Base-by-base conservation (phyloP, 2,888 invertebrate species). In the Lasioglossum lativentre region DNA sequence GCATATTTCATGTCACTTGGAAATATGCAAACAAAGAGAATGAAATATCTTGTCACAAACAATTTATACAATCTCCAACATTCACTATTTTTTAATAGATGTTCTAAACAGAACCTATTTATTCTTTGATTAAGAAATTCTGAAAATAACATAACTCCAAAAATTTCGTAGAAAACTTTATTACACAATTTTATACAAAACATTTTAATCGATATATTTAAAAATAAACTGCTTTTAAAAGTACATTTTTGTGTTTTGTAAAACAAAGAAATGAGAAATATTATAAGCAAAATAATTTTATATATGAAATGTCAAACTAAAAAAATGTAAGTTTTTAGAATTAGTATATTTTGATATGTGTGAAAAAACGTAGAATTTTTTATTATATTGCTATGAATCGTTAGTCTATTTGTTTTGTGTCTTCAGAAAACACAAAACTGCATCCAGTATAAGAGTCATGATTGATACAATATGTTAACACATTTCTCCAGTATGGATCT, bases 391-490 rank as follows among this genome's bases (percentile, higher is more conserved):
- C 30, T 38, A 40, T 16, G 16, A 75, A 52, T 73, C 6, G 56
- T 76, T 38, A 34, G 68, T n/a, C 52, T 82, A 19, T 47, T 71
- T 34, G 30, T 77, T 34, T 34, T 5, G 8, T 63, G 70, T 85
- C 52, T 34, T 80, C 74, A 0, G 89, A 79, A 40, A 86, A 78
- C 47, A 80, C 73, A 45, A 97, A 94, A 93, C 97, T 96, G 94
- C 97, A 97, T 45, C 98, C 98, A 83, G 96, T 96, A 91, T 97
- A 98, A 74, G 96, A 96, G 76, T 96, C 96, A 84, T 96, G 96
- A 73, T 96, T 95, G 0, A 97, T 94, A 86, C 97, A 97, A 92
- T 97, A 96, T 42, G 95, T 94, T 12, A 98, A 95, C 12, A 97
- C 96, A 87, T 95, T 95, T 27, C 96, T 95, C 98, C 98, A 98